Conservation (phyloP, 2,113 vertebrate genomes). For the Acanthochromis polyacanthus region DNA sequence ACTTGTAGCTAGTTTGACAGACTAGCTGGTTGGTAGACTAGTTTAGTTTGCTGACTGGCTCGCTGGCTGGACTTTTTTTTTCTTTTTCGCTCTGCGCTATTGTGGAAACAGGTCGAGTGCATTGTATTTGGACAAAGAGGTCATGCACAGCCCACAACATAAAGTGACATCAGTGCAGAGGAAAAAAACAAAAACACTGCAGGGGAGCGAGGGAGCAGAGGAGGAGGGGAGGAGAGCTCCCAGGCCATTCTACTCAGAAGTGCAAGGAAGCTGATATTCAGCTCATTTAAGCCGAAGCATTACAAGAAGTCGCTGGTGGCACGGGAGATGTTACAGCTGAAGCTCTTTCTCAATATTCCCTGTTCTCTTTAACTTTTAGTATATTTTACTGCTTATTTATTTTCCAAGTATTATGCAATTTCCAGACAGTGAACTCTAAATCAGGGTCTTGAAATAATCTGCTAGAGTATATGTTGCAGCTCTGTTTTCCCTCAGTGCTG, state of each 20-base stretch:
- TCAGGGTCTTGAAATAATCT: neutral
- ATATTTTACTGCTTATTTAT: neutral
- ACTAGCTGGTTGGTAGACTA: conserved; percentile 29
- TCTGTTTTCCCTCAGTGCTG: neutral
- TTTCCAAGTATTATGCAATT: neutral
- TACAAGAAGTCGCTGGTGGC: conserved; percentile 43
- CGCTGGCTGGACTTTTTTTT: conserved; percentile 19
- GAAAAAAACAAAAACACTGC: conserved; percentile 82
- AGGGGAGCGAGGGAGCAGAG: conserved; percentile 63
- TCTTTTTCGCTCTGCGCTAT: conserved; percentile 32
- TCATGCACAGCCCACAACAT: conserved; percentile 71
- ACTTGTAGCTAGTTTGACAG: neutral
- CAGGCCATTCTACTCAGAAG: conserved; percentile 55
- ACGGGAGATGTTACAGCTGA: conserved; percentile 8
- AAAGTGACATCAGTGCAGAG: conserved; percentile 78
- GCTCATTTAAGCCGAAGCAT: conserved; percentile 46
- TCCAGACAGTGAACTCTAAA: neutral
- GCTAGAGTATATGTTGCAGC: neutral
- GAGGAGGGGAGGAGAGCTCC: conserved; percentile 54
- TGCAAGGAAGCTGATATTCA: conserved; percentile 66
- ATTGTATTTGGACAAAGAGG: conserved; percentile 82
- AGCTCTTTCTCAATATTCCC: conserved; percentile 20
- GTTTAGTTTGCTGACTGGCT: conserved; percentile 1
- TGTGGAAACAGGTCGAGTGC: conserved; percentile 73
- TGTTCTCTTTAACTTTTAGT: neutral